These are phyloP conservation scores for Oreortyx pictus DNA, from an alignment of 2,797 vertebrate species.

Conservation along the genomic window DNA sequence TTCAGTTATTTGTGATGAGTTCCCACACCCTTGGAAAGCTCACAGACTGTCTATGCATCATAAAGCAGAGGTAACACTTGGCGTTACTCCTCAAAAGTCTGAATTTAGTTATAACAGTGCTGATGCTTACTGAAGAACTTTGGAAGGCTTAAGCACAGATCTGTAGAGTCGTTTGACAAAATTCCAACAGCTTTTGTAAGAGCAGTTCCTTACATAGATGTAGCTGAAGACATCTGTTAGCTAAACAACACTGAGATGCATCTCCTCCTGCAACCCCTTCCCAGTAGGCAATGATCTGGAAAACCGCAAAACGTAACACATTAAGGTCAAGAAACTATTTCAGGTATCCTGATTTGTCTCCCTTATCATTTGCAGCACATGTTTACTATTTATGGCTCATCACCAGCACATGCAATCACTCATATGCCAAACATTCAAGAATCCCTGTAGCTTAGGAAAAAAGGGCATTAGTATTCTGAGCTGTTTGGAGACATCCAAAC, in stretches of 20 bases:
- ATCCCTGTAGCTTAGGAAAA: not conserved
- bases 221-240: constrained; percentile 43
- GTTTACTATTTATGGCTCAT: constrained; percentile 53
- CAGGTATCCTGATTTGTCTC: constrained; percentile 37
- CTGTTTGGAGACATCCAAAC: not conserved
- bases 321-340: constrained; percentile 49
- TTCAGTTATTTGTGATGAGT: not conserved
- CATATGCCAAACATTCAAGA: not conserved
- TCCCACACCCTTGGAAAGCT: not conserved
- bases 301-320: constrained; percentile 27
- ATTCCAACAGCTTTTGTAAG: not conserved
- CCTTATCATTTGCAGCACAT: constrained; percentile 61
- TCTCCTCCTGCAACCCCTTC: constrained; percentile 27
- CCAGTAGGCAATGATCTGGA: constrained; percentile 29
- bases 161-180: constrained; percentile 12
- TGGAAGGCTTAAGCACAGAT: not conserved
- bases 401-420: constrained; percentile 46
- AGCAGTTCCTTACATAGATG: constrained; percentile 5
- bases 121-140: not conserved
- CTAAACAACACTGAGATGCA: constrained; percentile 39
- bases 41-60: not conserved
- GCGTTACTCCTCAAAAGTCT: not conserved
- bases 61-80: not conserved
- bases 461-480: constrained; percentile 37
- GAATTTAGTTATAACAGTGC: not conserved